Base-by-base conservation (phyloP, 2,113 vertebrate genomes). In the Neoarius graeffei region DNA sequence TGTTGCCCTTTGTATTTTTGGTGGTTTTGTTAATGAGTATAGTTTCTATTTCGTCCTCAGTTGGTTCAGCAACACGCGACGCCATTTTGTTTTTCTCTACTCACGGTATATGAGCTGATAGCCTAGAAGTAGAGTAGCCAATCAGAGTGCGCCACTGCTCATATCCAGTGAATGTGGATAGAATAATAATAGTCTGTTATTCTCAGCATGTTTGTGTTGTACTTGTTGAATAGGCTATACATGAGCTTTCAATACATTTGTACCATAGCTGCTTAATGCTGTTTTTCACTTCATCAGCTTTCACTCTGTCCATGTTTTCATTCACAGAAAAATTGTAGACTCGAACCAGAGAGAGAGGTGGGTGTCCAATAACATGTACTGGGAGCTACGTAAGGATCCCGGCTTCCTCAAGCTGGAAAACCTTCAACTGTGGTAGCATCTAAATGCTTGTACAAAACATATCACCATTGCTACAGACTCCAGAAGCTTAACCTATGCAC, bases 381-480 rank as follows among this genome's bases (percentile, higher is more conserved):
- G 98, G 98, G 98, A 99, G 91, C 95, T 99, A 30, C 97, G 98
- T 83, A 99, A 98, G 93, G 97, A 97, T 94, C 98, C 98, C 59
- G 98, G 98, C 90, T 99, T 99, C 95, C 97, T 96, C 93, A 99
- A 98, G 94, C 95, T 97, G 95, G 98, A 99, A 90, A 94, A 96
- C 94, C 92, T 94, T 4, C 86, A 96, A 83, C 97, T 99, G 91
- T 99, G 98, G 98, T 99, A 97, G 97, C 92, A 83, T 94, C 92
- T 87, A 91, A 92, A 95, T 89, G 83, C 57, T 95, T 94, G 93
- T 91, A 93, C 93, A 91, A 93, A 88, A 95, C 94, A 94, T 94
- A 93, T 95, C 95, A 93, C 92, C 93, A 91, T 94, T 90, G 90
- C 93, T 87, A 84, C 82, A 88, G 90, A 93, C 94, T 94, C 90